These are phyloP conservation scores for Macrosoma leucophasiata DNA, from an alignment of 2,888 invertebrate genomes.

Conservation along the genomic window DNA sequence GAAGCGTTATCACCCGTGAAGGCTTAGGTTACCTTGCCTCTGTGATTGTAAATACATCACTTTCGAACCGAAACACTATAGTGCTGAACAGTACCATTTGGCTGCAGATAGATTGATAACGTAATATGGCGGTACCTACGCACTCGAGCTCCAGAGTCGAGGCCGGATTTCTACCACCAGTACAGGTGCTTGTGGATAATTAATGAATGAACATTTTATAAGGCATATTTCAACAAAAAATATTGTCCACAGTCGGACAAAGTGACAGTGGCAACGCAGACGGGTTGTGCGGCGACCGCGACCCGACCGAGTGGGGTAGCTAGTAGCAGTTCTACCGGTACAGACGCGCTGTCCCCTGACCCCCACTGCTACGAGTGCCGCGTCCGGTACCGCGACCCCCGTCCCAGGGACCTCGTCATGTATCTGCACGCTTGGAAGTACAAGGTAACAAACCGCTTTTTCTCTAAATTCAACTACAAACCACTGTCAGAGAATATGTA, in stretches of 20 bases:
- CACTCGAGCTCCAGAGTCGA: too few relatives aligned
- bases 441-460: too few relatives aligned
- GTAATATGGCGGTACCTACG: too few relatives aligned
- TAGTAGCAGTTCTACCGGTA: slow-evolving; percentile 27
- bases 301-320: slow-evolving; percentile 40
- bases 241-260: slow-evolving; percentile 63
- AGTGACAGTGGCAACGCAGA: slow-evolving; percentile 91
- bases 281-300: slow-evolving; percentile 77
- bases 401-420: slow-evolving; percentile 94
- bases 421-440: slow-evolving; percentile 97
- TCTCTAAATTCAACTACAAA: too few relatives aligned
- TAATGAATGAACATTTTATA: neutral
- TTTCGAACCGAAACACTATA: too few relatives aligned
- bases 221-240: too few relatives aligned
- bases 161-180: neutral
- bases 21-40: too few relatives aligned
- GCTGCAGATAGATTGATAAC: too few relatives aligned
- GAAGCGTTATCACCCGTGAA: too few relatives aligned
- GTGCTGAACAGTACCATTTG: neutral
- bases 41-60: too few relatives aligned
- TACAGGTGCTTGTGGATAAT: neutral
- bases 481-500: too few relatives aligned
- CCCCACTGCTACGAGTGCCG: slow-evolving; percentile 95
- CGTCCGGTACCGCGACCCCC: slow-evolving; percentile 92
- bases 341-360: slow-evolving; percentile 79